A percentile compares a stretch with the other conserved stretches of the same genome.
phyloP scores from a whole-genome alignment of 2,797 vertebrate genomes.

The Rhinogobio ventralis region DNA sequence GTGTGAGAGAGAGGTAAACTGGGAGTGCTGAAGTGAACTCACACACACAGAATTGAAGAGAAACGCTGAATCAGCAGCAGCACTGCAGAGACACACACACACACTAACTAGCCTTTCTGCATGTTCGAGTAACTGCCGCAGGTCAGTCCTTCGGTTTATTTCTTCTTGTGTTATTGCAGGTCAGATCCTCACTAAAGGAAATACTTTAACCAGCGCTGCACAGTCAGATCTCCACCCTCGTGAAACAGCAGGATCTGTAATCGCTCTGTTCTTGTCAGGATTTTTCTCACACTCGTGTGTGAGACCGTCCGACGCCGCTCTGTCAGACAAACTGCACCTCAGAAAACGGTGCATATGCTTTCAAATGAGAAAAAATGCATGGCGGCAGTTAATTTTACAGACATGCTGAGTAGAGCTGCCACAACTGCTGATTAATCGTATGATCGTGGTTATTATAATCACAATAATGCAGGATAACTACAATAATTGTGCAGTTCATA shows the following conservation, averaged over 20 bases:
- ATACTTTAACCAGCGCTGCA: not conserved
- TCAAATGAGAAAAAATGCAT: too few relatives aligned
- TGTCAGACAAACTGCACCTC: not conserved
- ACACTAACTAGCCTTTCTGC: not conserved
- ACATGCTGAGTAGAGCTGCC: not conserved
- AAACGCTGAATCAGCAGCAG: constrained; percentile 27
- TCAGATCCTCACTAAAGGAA: not conserved
- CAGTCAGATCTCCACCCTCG: not conserved
- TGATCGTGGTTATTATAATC: not conserved
- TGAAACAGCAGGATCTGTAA: not conserved
- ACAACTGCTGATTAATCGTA: too few relatives aligned
- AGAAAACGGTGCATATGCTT: too few relatives aligned
- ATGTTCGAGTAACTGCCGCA: not conserved
- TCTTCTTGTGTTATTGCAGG: too few relatives aligned
- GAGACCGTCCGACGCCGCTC: not conserved
- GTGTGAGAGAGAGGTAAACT: not conserved
- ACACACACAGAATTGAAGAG: not conserved
- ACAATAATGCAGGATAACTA: not conserved
- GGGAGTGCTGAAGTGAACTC: not conserved
- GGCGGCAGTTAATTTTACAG: not conserved
- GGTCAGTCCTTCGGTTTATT: not conserved
- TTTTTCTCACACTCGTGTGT: not conserved
- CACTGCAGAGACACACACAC: not conserved
- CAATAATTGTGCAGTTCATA: not conserved
- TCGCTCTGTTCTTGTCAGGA: too few relatives aligned